Base-by-base conservation (phyloP, 2,888 invertebrate species). In the Diplolepis rosae region DNA sequence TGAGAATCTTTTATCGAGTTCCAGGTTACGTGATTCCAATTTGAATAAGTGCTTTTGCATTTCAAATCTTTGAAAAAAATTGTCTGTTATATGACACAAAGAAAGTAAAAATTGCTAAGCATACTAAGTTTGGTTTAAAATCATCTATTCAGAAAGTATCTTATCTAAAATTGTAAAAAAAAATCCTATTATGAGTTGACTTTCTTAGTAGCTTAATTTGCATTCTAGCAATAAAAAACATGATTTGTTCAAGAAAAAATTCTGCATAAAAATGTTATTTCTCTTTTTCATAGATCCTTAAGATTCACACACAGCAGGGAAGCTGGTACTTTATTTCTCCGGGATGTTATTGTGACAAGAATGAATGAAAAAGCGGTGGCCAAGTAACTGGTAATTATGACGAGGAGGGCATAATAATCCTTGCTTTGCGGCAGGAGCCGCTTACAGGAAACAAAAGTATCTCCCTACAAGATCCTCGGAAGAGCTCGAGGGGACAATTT, bases 321-420 rank as follows among this genome's bases (percentile, higher is more conserved):
- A 42, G 1, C 4, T 18, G n/a, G 42, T 42, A 42, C 6, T 42
- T 42, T 42, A n/a, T 42, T 42, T 42, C 42, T 22, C 30, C 39
- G 15, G 48, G 54, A 66, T 65, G 54, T 56, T 51, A 66, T 30
- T 9, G 39, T 22, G 39, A 39, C 51, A 50, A 32, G 70, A 65
- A 68, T 52, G 70, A 69, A 71, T 66, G 61, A 71, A 71, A 71
- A 72, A 71, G 65, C 69, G 54, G 65, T 66, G 45, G 67, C 67
- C 48, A 39, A 66, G 56, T 71, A 73, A 70, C 70, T 54, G 56
- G 54, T 68, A 73, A 73, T 73, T 70, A 71, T 65, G 68, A 67
- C 65, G 27, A 48, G 68, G 35, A 56, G 56, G 66, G 66, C 66
- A 68, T 70, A 68, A 69, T 72, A 76, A 73, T 76, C 72, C 69